Evolutionary conservation across 2,113 vertebrate genomes (phyloP), one percentile per base, ranked within the genome.

Genomic region (Nothocercus julius): DNA sequence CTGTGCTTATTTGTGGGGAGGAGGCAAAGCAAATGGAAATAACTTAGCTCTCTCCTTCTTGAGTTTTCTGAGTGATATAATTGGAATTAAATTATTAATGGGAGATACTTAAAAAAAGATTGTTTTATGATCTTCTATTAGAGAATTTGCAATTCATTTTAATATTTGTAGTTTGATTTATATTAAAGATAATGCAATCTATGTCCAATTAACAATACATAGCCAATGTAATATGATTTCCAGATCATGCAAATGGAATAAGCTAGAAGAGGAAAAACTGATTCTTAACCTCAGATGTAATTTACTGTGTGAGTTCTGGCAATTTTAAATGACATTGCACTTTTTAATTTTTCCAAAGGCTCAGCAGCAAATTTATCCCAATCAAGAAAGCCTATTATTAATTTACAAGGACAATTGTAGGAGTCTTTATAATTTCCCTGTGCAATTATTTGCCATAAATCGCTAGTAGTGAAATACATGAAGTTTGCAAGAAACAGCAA

Each of bases 51-150:
- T 97, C 95, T 97, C 95, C 97, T 98, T 79, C 97, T 97, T 98
- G 97, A 98, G 97, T 98, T 98, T 98, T 97, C 98, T 78, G 62
- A 97, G 97, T 98, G 97, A 98, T 98, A 98, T 98, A 98, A 98
- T 98, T 99, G 97, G 98, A 98, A 98, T 98, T 98, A 98, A 98
- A 98, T 99, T 98, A 99, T 99, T 98, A 99, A 98, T 99, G 98
- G 98, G 97, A 97, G 97, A 98, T 98, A 98, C 97, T 98, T 98
- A 96, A 98, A 97, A 72, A 98, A 98, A 98, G 98, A 99, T 98
- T 98, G 98, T 98, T 98, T 99, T 98, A 98, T 98, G 98, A 98
- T 98, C 98, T 98, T 98, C 98, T 98, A 98, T 98, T 98, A 98
- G 97, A 97, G 98, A 98, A 98, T 98, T 98, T 98, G 98, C 98